Percentiles rank a stretch among this genome's conserved stretches.
These are phyloP conservation scores for Megalurothrips usitatus DNA, from an alignment of 2,888 invertebrate genomes.

Conservation along the genomic window DNA sequence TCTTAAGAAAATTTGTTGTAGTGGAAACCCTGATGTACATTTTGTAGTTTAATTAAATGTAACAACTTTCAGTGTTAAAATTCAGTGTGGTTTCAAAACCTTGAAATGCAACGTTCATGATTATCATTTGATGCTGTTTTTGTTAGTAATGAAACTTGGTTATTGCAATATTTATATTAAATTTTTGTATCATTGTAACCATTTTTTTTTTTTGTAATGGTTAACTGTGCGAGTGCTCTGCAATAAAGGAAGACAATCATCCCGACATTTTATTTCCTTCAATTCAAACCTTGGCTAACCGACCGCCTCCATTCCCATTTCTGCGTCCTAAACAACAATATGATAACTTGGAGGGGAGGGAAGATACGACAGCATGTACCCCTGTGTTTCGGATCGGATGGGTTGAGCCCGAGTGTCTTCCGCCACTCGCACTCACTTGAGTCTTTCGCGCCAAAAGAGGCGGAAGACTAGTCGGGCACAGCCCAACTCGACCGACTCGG, in stretches of 20 bases:
- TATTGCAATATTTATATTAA: slow-evolving; percentile 26
- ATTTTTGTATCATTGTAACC: slow-evolving; percentile 20
- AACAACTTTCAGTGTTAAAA: not conserved
- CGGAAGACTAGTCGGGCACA: too few species aligned
- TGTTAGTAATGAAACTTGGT: not conserved
- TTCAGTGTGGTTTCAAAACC: not conserved
- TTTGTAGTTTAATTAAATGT: slow-evolving; percentile 4
- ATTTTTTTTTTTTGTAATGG: slow-evolving; percentile 4
- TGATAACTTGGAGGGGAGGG: too few species aligned
- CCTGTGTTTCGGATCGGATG: too few species aligned
- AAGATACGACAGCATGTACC: too few species aligned
- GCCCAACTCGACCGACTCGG: too few species aligned
- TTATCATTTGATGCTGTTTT: not conserved
- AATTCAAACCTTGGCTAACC: too few species aligned
- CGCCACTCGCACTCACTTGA: too few species aligned
- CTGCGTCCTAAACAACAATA: too few species aligned
- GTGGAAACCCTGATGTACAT: slow-evolving; percentile 18
- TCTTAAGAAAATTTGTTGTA: slow-evolving; percentile 14
- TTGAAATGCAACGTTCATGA: not conserved
- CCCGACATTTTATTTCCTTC: not conserved
- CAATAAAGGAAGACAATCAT: slow-evolving; percentile 26
- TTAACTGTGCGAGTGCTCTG: not conserved
- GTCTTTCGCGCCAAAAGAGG: too few species aligned
- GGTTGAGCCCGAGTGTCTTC: too few species aligned
- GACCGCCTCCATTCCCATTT: too few species aligned